Evolutionary conservation across 2,888 invertebrate species (phyloP).

Genomic region (Gisinianus flammeolus): DNA sequence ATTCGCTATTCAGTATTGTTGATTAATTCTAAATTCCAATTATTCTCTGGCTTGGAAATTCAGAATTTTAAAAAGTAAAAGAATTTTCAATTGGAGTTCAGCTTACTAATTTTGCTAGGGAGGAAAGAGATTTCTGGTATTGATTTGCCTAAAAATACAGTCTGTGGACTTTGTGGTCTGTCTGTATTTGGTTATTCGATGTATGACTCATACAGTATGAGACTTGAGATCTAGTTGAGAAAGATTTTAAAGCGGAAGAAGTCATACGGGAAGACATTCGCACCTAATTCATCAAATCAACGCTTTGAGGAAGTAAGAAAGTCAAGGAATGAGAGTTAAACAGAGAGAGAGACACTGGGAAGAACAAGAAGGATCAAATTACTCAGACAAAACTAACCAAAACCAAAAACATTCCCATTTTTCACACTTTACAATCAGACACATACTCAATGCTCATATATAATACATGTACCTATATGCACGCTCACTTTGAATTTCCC

Average conservation of each 20-base stretch:
- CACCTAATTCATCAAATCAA: conserved; percentile 42
- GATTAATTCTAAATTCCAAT: too few relatives aligned
- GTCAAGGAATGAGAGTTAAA: background rate
- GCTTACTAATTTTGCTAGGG: too few relatives aligned
- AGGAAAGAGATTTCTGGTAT: too few relatives aligned
- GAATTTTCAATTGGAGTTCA: too few relatives aligned
- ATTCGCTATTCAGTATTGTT: too few relatives aligned
- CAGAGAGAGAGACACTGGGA: background rate
- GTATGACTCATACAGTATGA: too few relatives aligned
- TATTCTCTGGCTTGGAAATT: too few relatives aligned
- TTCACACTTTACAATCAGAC: background rate
- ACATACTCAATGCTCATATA: background rate
- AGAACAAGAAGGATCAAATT: conserved; percentile 29
- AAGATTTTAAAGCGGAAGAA: background rate
- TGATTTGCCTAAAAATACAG: too few relatives aligned
- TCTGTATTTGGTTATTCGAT: too few relatives aligned
- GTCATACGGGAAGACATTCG: conserved; percentile 18
- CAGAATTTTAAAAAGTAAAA: too few relatives aligned
- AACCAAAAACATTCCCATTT: conserved; percentile 27
- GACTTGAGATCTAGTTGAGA: too few relatives aligned
- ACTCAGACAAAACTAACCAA: conserved; percentile 21
- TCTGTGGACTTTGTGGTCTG: too few relatives aligned
- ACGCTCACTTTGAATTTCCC: background rate
- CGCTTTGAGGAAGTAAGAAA: conserved; percentile 4
- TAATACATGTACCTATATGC: background rate